Evolutionary conservation across 2,113 vertebrate genomes (phyloP), one percentile per base, ranked within the genome.

Genomic region (Drymodes brunneopygia): DNA sequence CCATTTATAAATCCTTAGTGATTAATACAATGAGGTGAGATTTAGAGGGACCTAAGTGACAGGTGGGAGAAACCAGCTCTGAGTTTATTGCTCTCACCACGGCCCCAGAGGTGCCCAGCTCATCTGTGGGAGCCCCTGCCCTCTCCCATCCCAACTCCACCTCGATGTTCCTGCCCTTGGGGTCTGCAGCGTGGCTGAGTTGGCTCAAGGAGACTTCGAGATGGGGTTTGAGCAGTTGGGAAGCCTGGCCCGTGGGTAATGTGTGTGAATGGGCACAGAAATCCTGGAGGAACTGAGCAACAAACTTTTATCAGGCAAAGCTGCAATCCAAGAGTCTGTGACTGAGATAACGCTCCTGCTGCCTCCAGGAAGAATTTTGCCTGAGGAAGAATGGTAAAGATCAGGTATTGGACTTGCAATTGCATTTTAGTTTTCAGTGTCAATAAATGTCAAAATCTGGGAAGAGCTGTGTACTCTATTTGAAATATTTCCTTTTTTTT

Each of bases 121-220:
- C 5, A 6, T n/a, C 58, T 29, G 0, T 51, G 58, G 15, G 38
- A 75, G 8, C 23, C 0, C 2, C 45, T 88, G 65, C 28, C 36
- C 22, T 40, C 45, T 95, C 42, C 61, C 44, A 56, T 53, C 14
- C 16, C n/a, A 4, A 2, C 14, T 3, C 7, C 5, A 3, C 20
- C 22, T 20, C 0, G 0, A 4, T 1, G 1, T 2, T 24, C 22
- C 42, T 57, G 27, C n/a, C 27, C 21, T 36, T 36, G 54, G 33
- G 14, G 3, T 62, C 54, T 81, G 62, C 6, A 19, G 17, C 0
- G 0, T 48, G 47, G 36, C 31, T 69, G 47, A 9, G 14, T 4
- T 78, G 42, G 57, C 69, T 21, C 48, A 11, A 40, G 15, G 11
- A 50, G 36, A 8, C 29, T 90, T 23, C 15, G 18, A 33, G 58